Base-by-base conservation (phyloP, 64 coral and sea anemone genomes). In the Actinia equina region DNA sequence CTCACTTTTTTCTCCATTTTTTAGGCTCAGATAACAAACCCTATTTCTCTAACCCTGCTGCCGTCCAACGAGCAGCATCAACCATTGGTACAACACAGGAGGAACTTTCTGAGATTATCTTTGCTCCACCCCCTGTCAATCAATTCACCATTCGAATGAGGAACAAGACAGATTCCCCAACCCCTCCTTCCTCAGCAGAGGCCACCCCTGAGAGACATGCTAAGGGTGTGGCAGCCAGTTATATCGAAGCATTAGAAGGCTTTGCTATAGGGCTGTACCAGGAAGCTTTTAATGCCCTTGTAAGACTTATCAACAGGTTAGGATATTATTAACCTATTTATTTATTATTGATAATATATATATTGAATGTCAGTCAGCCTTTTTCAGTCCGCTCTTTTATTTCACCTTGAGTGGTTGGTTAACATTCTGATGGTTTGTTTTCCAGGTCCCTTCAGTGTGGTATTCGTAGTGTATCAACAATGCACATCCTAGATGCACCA, bases 261-360 rank as follows among this genome's bases (percentile, higher is more conserved):
- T 99, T 99, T 92, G 90, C 91, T 20, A 95, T 93, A 85, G 97
- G 97, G 16, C 55, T 99, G 7, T 99, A 99, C 30, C 97, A 99
- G 85, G 93, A 99, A 85, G 93, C 86, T 7, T 95, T 99, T 52
- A 87, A 87, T 20, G 91, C 91, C 6, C 26, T 99, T 58, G 58
- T 99, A 70, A 89, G 88, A 16, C 86, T 99, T 4, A 99, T 99
- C n/a, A 99, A 99, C 86, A 93, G 90, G 93, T 95, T 89, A 87
- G 37, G 51, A 62, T 44, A 57, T 74, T 71, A 15, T 25, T 79
- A 42, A 77, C 41, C 4, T 41, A 74, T n/a, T 30, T 41, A 65
- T 37, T 0, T 37, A 37, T 37, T 37, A 37, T 37, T 20, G 22
- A 65, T 49, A 49, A n/a, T n/a, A 49, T 49, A 49, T 49, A 22